Base-by-base conservation (phyloP, 2,113 vertebrate genomes). In the Oryctolagus cuniculus region DNA sequence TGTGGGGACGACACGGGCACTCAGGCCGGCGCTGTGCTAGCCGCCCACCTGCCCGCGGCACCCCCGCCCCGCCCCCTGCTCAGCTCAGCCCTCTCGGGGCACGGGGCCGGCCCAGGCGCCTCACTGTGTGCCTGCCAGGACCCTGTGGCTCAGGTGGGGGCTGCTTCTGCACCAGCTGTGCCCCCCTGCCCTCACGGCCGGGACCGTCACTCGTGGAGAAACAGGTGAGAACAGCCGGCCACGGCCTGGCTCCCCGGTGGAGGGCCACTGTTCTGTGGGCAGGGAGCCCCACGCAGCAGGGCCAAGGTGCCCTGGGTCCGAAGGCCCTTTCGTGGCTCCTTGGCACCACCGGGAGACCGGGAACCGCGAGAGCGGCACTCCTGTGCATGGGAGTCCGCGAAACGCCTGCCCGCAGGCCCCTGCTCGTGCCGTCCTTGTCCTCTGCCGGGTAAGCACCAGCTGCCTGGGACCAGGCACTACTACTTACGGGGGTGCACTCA, bases 1-100 rank as follows among this genome's bases (percentile, higher is more conserved):
- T 99, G 95, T 75, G 6, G 91, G 81, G 93, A 98, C 0, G 95
- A 29, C 90, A 79, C 74, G 58, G 78, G 0, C 74, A 44, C 2
- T 24, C 0, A 21, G 34, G 34, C 34, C 12, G 3, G 0, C 2
- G 53, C 24, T 2, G 10, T 2, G 1, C 9, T 0, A 0, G 8
- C 22, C 3, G 0, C 25, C 36, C 34, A 8, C n/a, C 13, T 10
- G 2, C 6, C 27, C 24, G 10, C 1, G 15, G 80, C 8, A 55
- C 9, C 58, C 13, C 22, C 3, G 3, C 6, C 44, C 34, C 66
- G 1, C 4, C 24, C n/a, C 31, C 69, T 2, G 3, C 6, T 5
- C 11, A 5, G 4, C 17, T 8, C 88, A 11, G 2, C 44, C 17
- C 5, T 7, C 49, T 0, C 24, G 44, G 11, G 27, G 31, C 31